Conservation (phyloP, 2,888 invertebrate genomes). For the Pantelozetes paolii region DNA sequence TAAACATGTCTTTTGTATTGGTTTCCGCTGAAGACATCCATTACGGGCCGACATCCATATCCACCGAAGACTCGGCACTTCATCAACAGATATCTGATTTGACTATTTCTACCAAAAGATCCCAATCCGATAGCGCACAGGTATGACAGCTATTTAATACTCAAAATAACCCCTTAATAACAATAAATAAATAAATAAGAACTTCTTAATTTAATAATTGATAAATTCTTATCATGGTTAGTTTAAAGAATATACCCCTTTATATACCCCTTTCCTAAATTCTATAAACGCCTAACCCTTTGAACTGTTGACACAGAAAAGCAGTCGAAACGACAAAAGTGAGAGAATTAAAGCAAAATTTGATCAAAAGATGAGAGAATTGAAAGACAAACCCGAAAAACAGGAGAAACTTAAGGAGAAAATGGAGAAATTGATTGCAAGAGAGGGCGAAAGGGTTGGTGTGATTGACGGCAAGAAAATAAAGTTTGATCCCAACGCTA, state of each 20-base stretch:
- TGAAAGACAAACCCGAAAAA: conserved; percentile 38
- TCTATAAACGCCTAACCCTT: no score
- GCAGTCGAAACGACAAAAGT: conserved; percentile 29
- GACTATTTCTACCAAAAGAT: neutral
- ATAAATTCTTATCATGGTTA: no score
- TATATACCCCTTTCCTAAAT: no score
- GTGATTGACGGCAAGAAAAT: conserved; percentile 39
- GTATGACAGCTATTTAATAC: neutral
- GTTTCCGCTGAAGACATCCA: conserved; percentile 33
- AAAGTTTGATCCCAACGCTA: conserved; percentile 39
- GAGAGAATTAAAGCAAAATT: conserved; percentile 39
- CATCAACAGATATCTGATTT: conserved; percentile 33
- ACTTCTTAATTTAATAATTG: no score
- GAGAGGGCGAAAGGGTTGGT: conserved; percentile 35
- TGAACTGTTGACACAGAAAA: no score
- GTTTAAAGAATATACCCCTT: no score
- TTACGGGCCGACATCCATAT: conserved; percentile 39
- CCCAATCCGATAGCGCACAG: neutral
- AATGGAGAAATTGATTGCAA: conserved; percentile 28
- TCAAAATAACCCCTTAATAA: no score
- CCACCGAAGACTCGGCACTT: conserved; percentile 41
- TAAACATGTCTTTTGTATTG: conserved; percentile 40
- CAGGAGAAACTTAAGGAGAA: conserved; percentile 35
- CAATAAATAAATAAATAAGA: no score
- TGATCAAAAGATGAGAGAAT: conserved; percentile 33